Evolutionary conservation across 2,888 invertebrate genomes (phyloP).

Genomic region (Drosophila infuscata): DNA sequence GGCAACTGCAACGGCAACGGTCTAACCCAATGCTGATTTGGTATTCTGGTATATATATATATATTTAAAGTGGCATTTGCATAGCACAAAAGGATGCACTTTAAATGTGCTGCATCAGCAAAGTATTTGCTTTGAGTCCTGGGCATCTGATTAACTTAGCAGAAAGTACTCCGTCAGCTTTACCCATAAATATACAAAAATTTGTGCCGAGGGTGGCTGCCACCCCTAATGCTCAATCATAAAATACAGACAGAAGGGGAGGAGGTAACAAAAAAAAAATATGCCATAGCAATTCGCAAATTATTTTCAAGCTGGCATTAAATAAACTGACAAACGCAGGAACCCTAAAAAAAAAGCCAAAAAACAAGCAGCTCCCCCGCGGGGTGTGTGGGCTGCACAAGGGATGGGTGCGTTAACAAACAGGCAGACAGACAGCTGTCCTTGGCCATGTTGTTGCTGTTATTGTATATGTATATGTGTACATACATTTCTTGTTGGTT

Average conservation of each 20-base stretch:
- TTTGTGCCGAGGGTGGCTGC: conserved; percentile 40
- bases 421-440: conserved; percentile 46
- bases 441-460: conserved; percentile 53
- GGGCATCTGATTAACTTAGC: conserved; percentile 49
- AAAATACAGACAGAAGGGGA: conserved; percentile 56
- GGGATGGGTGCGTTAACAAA: conserved; percentile 11
- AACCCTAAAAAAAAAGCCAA: conserved; percentile 25
- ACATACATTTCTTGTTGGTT: conserved; percentile 59
- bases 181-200: conserved; percentile 63
- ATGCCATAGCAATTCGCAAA: conserved; percentile 79
- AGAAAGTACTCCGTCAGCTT: conserved; percentile 6
- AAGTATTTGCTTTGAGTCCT: conserved; percentile 58
- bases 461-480: conserved; percentile 39
- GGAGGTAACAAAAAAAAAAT: conserved; percentile 40
- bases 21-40: conserved; percentile 23
- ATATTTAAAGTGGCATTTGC: conserved; percentile 34
- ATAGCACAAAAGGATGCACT: conserved; percentile 54
- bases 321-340: conserved; percentile 76
- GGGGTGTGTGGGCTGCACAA: neutral
- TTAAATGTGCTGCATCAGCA: conserved; percentile 42
- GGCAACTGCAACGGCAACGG: neutral
- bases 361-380: conserved; percentile 35
- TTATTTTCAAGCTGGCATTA: conserved; percentile 78
- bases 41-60: conserved; percentile 2
- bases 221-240: conserved; percentile 69